phyloP scores from a whole-genome alignment of 2,888 invertebrate species.

The Saturnia japonica region DNA sequence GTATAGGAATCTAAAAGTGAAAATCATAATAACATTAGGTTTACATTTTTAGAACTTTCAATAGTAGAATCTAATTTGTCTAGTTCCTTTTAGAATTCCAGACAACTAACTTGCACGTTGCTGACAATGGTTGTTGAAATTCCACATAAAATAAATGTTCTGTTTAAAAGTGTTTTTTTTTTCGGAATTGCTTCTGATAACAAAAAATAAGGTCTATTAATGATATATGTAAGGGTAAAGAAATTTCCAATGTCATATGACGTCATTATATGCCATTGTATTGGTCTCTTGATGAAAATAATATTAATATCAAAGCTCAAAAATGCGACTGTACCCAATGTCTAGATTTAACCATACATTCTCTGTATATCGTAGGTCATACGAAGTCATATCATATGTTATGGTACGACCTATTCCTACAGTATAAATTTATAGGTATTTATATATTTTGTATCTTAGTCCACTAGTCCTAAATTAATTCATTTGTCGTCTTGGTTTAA shows the following conservation, averaged over 20 bases:
- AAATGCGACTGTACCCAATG: not conserved
- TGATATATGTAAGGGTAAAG: too few species aligned
- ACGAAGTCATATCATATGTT: not conserved
- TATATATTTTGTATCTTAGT: too few species aligned
- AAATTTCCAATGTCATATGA: too few species aligned
- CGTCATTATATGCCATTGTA: not conserved
- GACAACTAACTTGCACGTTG: not conserved
- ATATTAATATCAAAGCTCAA: not conserved
- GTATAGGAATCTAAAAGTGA: not conserved
- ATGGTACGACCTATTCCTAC: too few species aligned
- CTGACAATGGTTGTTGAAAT: not conserved
- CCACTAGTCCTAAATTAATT: too few species aligned
- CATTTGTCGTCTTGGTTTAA: too few species aligned
- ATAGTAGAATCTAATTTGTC: not conserved
- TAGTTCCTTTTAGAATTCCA: not conserved
- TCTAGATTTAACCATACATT: not conserved
- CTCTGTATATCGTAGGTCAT: not conserved
- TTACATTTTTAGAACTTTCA: not conserved
- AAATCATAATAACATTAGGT: not conserved
- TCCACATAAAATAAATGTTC: not conserved
- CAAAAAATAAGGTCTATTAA: too few species aligned
- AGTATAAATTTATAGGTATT: not conserved
- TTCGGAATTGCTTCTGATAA: too few species aligned
- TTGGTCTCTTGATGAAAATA: not conserved
- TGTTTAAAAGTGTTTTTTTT: too few species aligned